Evolutionary conservation across 2,113 vertebrate genomes (phyloP), one percentile per base, ranked within the genome.

Genomic region (Corythornis cristatus): DNA sequence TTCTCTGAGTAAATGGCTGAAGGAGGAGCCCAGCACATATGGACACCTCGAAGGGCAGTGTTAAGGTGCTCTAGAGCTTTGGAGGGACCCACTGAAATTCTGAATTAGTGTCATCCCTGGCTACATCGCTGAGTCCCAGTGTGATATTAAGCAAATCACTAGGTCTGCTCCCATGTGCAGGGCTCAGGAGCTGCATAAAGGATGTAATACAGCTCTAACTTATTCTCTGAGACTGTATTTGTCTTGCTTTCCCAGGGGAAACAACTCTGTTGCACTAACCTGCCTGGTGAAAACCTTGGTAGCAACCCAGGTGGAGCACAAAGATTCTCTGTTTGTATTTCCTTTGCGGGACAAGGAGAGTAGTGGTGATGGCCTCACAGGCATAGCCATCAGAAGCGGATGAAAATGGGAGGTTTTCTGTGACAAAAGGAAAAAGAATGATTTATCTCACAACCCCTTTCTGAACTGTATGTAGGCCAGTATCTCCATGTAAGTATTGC

Each of bases 301-400:
- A 37, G 84, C 51, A 71, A 5, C 56, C 25, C 43, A 37, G n/a
- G 23, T 37, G 58, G 23, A 74, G 60, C 31, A 21, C 0, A 1
- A 5, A 0, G 1, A 22, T 14, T 3, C 15, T 48, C 56, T 0
- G 0, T 6, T 3, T 29, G 70, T 21, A 23, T 66, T 80, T 74
- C 53, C 21, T 14, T 5, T 10, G 8, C 3, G 2, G 76, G 62
- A 29, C 29, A 42, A 42, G 31, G 28, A 37, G 45, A 5, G 28
- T 5, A 15, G n/a, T 43, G 33, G 31, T 43, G 64, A 57, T 6
- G 26, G 60, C 33, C 0, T 0, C 15, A 15, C 1, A 26, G 50
- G 28, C 3, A 5, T 46, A 60, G 26, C 12, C 12, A 6, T 16
- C 3, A 4, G 35, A 86, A 42, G 16, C 11, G 5, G 18, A 13